These are phyloP conservation scores for Ammodytes marinus DNA, from an alignment of 2,113 vertebrate species.

Conservation along the genomic window DNA sequence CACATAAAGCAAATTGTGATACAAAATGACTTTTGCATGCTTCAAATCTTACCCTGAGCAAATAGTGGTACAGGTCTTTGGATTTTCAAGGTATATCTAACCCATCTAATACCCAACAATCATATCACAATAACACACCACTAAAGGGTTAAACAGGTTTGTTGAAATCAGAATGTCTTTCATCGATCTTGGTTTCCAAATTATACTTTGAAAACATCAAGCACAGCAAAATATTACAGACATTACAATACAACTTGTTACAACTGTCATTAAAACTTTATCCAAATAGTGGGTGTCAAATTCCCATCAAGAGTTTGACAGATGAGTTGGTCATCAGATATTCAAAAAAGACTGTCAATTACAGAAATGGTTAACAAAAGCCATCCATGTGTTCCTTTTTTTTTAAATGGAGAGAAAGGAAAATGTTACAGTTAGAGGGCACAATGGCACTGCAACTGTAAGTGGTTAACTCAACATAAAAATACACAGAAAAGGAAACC, in stretches of 20 bases:
- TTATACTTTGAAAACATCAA: slow-evolving; percentile 31
- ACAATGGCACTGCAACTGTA: slow-evolving; percentile 6
- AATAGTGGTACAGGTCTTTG: slow-evolving; percentile 22
- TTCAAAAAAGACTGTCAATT: neutral
- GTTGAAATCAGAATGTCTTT: slow-evolving; percentile 51
- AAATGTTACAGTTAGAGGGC: slow-evolving; percentile 6
- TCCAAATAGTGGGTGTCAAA: slow-evolving; percentile 25
- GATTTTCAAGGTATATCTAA: slow-evolving; percentile 53
- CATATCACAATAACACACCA: slow-evolving; percentile 65
- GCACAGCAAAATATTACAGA: slow-evolving; percentile 39
- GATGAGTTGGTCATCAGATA: slow-evolving; percentile 15
- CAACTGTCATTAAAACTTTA: slow-evolving; percentile 16
- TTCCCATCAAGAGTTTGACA: slow-evolving; percentile 24
- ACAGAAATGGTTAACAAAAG: slow-evolving; percentile 9
- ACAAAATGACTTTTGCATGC: slow-evolving; percentile 36
- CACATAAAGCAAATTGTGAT: slow-evolving; percentile 36
- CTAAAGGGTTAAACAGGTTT: slow-evolving; percentile 42
- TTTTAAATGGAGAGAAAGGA: slow-evolving; percentile 20
- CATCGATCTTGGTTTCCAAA: slow-evolving; percentile 41
- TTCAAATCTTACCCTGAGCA: slow-evolving; percentile 74
- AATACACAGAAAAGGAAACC: slow-evolving; percentile 35
- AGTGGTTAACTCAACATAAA: slow-evolving; percentile 23
- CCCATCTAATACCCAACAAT: slow-evolving; percentile 56
- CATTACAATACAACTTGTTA: slow-evolving; percentile 39
- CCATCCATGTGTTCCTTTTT: neutral